Evolutionary conservation across 2,797 vertebrate genomes (phyloP).

Genomic region (Poeciliopsis turneri): DNA sequence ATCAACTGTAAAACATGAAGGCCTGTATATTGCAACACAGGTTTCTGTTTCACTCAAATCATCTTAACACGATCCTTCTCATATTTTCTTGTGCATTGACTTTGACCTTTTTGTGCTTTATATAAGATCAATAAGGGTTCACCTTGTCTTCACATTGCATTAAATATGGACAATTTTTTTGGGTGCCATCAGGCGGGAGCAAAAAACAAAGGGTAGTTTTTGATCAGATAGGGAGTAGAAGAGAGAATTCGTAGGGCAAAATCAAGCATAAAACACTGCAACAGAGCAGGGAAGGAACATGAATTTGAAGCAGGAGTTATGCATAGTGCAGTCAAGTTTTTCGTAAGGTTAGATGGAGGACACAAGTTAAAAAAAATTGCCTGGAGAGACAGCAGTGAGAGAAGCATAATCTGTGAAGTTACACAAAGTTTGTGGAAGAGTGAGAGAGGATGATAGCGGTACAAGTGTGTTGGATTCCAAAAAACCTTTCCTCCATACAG

Average conservation of each 20-base stretch:
- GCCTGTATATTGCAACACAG: constrained; percentile 12
- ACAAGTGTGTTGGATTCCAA: constrained; percentile 46
- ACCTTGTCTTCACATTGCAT: constrained; percentile 48
- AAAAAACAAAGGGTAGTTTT: constrained; percentile 20
- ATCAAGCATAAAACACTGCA: constrained; percentile 22
- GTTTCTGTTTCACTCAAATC: constrained; percentile 26
- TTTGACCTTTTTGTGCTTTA: constrained; percentile 36
- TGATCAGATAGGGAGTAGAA: constrained; percentile 26
- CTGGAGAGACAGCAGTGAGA: constrained; percentile 43
- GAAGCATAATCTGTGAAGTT: constrained; percentile 55
- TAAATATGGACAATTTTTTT: constrained; percentile 31
- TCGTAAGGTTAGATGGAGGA: constrained; percentile 65
- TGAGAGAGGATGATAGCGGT: constrained; percentile 41
- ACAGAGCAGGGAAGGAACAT: constrained; percentile 26
- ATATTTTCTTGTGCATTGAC: constrained; percentile 31
- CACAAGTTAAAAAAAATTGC: constrained; percentile 42
- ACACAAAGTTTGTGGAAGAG: constrained; percentile 60
- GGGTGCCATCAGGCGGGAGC: constrained; percentile 12
- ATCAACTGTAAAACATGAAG: not conserved
- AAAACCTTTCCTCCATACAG: constrained; percentile 41
- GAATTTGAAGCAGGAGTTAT: constrained; percentile 52
- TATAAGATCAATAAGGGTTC: constrained; percentile 50
- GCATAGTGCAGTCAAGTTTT: constrained; percentile 53
- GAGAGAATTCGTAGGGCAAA: constrained; percentile 22
- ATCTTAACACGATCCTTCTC: constrained; percentile 34